phyloP scores from a whole-genome alignment of 2,797 vertebrate species.

The Eulemur albifrons region DNA sequence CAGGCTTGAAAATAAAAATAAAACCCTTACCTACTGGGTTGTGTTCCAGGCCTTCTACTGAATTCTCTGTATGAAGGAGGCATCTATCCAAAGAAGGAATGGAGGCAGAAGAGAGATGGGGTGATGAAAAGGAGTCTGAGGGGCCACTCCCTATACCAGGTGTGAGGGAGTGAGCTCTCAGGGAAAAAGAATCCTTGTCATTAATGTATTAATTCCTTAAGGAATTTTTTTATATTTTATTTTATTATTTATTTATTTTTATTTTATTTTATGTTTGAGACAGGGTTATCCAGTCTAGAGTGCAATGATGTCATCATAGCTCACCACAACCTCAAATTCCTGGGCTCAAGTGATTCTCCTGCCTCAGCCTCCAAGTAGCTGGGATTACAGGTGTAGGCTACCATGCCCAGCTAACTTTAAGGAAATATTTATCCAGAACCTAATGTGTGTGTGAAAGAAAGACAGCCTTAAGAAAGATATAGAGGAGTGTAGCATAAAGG shows the following conservation, averaged over 20 bases:
- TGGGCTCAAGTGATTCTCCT: no score
- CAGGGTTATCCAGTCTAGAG: background rate
- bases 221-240: background rate
- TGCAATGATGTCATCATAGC: no score
- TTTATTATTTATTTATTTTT: no score
- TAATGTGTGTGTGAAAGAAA: background rate
- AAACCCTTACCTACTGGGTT: slow-evolving; percentile 35
- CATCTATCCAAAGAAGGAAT: background rate
- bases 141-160: background rate
- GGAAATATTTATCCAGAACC: slow-evolving; percentile 24
- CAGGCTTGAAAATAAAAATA: slow-evolving; percentile 70
- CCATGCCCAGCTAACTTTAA: background rate
- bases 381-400: background rate
- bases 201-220: slow-evolving; percentile 42
- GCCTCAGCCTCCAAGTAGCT: no score
- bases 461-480: slow-evolving; percentile 10
- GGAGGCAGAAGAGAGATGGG: background rate
- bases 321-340: no score
- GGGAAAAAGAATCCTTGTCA: background rate
- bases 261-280: background rate
- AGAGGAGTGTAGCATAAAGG: background rate
- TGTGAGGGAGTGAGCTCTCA: background rate
- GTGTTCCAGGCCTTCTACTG: slow-evolving; percentile 53
- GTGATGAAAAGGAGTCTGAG: background rate
- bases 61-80: background rate